Evolutionary conservation across 2,888 invertebrate genomes (phyloP), one percentile per base, ranked within the genome.

Genomic region (Galeruca laticollis): DNA sequence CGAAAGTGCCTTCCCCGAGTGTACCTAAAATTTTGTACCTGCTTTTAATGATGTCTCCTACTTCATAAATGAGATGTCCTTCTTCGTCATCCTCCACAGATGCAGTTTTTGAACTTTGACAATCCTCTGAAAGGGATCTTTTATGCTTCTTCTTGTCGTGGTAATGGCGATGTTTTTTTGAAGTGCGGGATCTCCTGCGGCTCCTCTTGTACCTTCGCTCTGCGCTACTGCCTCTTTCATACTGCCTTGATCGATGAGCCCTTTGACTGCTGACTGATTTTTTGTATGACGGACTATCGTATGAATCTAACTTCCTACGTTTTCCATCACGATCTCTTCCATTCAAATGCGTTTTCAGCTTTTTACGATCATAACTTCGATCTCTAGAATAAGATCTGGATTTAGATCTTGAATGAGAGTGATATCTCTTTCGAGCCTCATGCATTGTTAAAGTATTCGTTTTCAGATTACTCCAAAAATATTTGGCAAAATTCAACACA

Each of bases 1-100:
- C 99, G 92, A 99, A 99, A 82, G 99, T 99, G 86, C 99, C 99
- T 90, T 99, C 99, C 83, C 99, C 99, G 85, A 99, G 93, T 83
- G 99, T 99, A 88, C 94, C 93, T 89, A 97, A 91, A 88, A 99
- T 95, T 91, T 97, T 97, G 94, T 98, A 99, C 97, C 98, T 93
- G 92, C 96, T 95, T 92, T 96, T 96, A 89, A 99, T 95, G 90
- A 97, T 92, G 91, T 99, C 98, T 90, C 98, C 99, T 89, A 93
- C 92, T 90, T 94, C 94, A 94, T 99, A 99, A 88, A 99, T 94
- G 90, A 99, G 96, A 90, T 99, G 99, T 89, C 99, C 99, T 89
- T 99, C 99, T 90, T 95, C 94, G 91, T 99, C 99, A 91, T 99
- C 98, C 92, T 97, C 96, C 89, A 98, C 94, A 88, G 95, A 94